Base-by-base conservation (phyloP, 2,797 vertebrate species). In the Falco concolor region DNA sequence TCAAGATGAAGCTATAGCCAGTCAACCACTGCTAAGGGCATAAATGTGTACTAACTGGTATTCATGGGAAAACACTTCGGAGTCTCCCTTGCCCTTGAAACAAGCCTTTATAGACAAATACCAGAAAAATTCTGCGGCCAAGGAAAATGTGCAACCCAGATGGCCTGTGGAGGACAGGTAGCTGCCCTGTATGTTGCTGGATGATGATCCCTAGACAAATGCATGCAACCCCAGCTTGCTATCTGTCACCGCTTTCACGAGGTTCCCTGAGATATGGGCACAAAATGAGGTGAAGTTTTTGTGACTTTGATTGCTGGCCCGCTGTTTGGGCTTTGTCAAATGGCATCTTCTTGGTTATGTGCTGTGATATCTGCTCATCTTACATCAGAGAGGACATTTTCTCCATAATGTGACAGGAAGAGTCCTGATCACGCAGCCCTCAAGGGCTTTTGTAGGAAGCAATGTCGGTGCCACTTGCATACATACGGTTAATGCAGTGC, bases 151-250 rank as follows among this genome's bases (percentile, higher is more conserved):
- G 11, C 20, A 56, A 12, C 73, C 13, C 59, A 47, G 49, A 8
- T 44, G 34, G 69, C n/a, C 40, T 20, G 34, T 10, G 59, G 36
- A 70, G 75, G 32, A 34, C n/a, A 52, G 47, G 36, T 45, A 63
- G 6, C 7, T 42, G 0, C 70, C 18, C 28, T 68, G 25, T 42
- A 13, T 42, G 1, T 30, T 54, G 0, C 9, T 38, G 47, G 21
- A 6, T 53, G 38, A 89, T 50, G 44, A 59, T 30, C 30, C 25
- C 3, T 27, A 36, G 76, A 22, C 19, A 80, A 28, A 22, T 4
- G 1, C 0, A 0, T 24, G 25, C 42, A 45, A 53, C 16, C 16
- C 11, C 59, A 45, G 10, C 21, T 79, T 24, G 1, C 5, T 25
- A 28, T 52, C 12, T 82, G 23, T 27, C 63, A 50, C 45, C 32